Base-by-base conservation (phyloP, 2,797 vertebrate genomes). In the Merluccius polli region DNA sequence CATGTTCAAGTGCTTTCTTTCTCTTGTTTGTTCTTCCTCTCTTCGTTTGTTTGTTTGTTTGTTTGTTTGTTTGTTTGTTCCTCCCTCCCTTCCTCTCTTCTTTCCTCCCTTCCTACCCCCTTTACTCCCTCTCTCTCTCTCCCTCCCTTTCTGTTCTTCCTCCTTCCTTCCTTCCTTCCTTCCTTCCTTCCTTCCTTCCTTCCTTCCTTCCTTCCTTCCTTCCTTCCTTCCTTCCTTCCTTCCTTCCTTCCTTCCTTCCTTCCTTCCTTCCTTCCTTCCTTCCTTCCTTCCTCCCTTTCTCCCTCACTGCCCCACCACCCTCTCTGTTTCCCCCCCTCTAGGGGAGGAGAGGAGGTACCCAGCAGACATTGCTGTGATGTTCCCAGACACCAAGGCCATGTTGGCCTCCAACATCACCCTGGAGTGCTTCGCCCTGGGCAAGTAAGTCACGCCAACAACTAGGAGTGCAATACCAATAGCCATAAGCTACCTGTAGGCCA, bases 341-440 rank as follows among this genome's bases (percentile, higher is more conserved):
- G 97, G 95, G 77, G 92, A 95, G 80, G 93, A 93, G 75, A 96
- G 94, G 86, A 95, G 95, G 71, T 99, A 99, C 86, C 95, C 97
- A 65, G 96, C 97, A 83, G 97, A 98, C 91, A 97, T 99, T 78
- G 94, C 93, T 76, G 96, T 99, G 80, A 95, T 94, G 78, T 99
- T 99, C 82, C 92, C 95, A 78, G 96, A 98, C 73, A 96, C 95
- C 0, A 95, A 95, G 0, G 94, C 97, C 80, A 82, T 99, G 89
- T 89, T 98, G 85, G 95, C 95, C 63, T 94, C 98, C 79, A 99
- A 99, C 3, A 95, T 98, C 81, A 97, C 97, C 0, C 86, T 99
- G 80, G 98, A 99, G 87, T 99, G 98, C 88, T 99, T 99, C 89
- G 98, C 97, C 44, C 94, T 99, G 82, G 98, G 98, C 90, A 99